Base-by-base conservation (phyloP, 2,113 vertebrate genomes). In the Neopipo cinnamomea region DNA sequence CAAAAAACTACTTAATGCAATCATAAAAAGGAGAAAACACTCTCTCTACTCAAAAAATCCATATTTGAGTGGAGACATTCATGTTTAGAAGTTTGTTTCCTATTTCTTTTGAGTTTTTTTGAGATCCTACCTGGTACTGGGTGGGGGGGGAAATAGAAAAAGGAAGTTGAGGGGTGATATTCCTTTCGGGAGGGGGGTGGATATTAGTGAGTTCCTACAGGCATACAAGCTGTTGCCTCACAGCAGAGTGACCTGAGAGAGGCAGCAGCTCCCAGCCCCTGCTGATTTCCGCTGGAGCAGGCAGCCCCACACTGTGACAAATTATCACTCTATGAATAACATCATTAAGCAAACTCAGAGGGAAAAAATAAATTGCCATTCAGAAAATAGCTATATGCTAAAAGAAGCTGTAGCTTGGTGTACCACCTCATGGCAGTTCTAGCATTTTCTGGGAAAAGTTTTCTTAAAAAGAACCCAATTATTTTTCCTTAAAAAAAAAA, bases 311-410 rank as follows among this genome's bases (percentile, higher is more conserved):
- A 93, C 94, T 86, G 91, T 0, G 72, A 92, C 46, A 95, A 91
- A 96, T 95, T 91, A 92, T 96, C 91, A 67, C 83, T 81, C 83
- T 84, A 50, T 90, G 91, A 96, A 91, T 95, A 96, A 95, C 76
- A 95, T 52, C 68, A 95, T 95, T 93, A 95, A 89, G 72, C 79
- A 93, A 95, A 95, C 24, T 86, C 68, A 89, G 72, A 95, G 27
- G 72, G 59, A 67, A 89, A 89, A 94, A 84, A 76, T 81, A 93
- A 95, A 95, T 71, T 84, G 68, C 58, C 39, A 67, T 92, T 95
- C 61, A 88, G 80, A 93, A 93, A 92, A 56, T 35, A 88, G 63
- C 50, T 86, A 59, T 86, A 59, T 93, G 59, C 83, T 86, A 77
- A 92, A 95, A 95, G 79, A 73, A 85, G n/a, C 1, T 7, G 59